Conservation (phyloP, 30 jellyfish, hydroid and myxozoan genomes). For the Chironex yamaguchii region DNA sequence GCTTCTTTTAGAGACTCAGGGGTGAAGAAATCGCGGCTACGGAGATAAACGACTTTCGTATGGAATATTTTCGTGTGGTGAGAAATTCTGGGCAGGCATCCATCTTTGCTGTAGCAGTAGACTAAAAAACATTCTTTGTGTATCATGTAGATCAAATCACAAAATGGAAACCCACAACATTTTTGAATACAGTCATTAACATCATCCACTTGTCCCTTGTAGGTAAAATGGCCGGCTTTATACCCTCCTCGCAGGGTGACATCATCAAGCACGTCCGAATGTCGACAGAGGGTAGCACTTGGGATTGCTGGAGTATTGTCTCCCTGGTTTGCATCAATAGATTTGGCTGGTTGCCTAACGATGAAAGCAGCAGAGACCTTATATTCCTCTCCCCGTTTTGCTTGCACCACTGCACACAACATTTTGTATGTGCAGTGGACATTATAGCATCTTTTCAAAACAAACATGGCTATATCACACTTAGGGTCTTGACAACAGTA, state of each 20-base stretch:
- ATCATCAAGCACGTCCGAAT: constrained; percentile 79
- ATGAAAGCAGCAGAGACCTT: constrained; percentile 79
- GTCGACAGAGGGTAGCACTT: constrained; percentile 71
- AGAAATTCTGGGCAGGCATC: constrained; percentile 76
- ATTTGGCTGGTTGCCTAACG: constrained; percentile 13
- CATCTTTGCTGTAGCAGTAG: constrained; percentile 82
- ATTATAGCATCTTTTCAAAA: constrained; percentile 82
- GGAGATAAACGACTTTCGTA: constrained; percentile 78
- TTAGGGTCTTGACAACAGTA: constrained; percentile 78
- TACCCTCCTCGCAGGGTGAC: constrained; percentile 91
- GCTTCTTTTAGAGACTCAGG: neutral
- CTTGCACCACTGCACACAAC: constrained; percentile 73
- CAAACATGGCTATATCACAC: constrained; percentile 83
- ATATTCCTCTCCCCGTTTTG: constrained; percentile 81
- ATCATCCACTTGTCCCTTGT: constrained; percentile 75
- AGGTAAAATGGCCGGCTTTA: constrained; percentile 92
- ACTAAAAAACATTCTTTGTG: constrained; percentile 79
- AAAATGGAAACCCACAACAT: constrained; percentile 85
- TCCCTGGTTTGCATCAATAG: constrained; percentile 24
- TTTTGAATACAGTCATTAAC: constrained; percentile 82
- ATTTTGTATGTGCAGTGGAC: constrained; percentile 72
- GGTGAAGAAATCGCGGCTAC: constrained; percentile 55
- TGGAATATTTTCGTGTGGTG: constrained; percentile 67
- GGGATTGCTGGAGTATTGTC: constrained; percentile 7
- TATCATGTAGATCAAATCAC: constrained; percentile 89